Evolutionary conservation across 2,797 vertebrate species (phyloP).

Genomic region (Gymnocypris eckloni): DNA sequence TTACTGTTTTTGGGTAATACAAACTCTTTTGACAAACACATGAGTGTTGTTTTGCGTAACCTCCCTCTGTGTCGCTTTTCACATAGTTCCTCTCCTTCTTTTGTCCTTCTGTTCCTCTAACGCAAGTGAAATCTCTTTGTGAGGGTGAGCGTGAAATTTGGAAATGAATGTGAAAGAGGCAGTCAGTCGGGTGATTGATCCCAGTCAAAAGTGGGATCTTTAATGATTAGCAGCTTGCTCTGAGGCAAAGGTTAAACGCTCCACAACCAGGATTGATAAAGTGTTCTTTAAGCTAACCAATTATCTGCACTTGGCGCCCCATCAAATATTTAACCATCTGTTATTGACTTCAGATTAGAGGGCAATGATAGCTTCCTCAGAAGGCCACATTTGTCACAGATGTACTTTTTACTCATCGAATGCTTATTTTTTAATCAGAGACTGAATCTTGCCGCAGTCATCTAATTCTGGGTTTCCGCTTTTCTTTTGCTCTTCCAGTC

Average conservation of each 20-base stretch:
- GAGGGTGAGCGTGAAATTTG: conserved; percentile 59
- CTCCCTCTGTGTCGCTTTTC: not conserved
- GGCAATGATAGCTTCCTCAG: conserved; percentile 51
- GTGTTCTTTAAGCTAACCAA: conserved; percentile 64
- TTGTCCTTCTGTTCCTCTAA: conserved; percentile 18
- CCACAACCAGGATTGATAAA: conserved; percentile 61
- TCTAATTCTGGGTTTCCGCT: not conserved
- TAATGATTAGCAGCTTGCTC: conserved; percentile 61
- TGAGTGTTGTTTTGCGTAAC: conserved; percentile 13
- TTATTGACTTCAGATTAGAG: conserved; percentile 63
- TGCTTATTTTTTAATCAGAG: conserved; percentile 25
- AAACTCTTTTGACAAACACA: not conserved
- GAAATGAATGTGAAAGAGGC: conserved; percentile 59
- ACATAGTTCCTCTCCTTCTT: not conserved
- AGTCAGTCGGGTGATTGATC: conserved; percentile 60
- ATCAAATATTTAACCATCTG: conserved; percentile 68
- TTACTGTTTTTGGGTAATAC: not conserved
- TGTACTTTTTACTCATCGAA: conserved; percentile 50
- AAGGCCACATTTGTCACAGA: conserved; percentile 40
- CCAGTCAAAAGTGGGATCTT: conserved; percentile 52
- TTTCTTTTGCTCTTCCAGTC: not conserved
- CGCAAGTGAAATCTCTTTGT: conserved; percentile 52
- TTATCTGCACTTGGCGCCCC: conserved; percentile 61
- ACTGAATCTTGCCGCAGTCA: not conserved
- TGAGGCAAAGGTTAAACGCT: conserved; percentile 64